Percentiles rank a stretch among this genome's conserved stretches.
phyloP scores from a whole-genome alignment of 1,140 invertebrate species.

The Lerema accius region DNA sequence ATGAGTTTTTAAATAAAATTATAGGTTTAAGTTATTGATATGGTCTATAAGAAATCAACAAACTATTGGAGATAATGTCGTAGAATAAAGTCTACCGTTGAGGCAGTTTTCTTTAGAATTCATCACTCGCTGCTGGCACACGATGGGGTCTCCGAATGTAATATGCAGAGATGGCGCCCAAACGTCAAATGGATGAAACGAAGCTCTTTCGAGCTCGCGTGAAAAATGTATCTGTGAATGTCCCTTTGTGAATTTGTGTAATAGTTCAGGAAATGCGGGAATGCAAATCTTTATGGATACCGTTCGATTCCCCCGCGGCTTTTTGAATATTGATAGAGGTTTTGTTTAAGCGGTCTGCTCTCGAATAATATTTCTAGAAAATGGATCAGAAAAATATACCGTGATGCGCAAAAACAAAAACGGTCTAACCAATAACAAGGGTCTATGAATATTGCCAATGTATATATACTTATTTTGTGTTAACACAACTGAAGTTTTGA shows the following conservation, averaged over 20 bases:
- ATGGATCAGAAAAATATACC: background rate
- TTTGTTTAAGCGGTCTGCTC: background rate
- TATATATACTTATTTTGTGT: too few species aligned
- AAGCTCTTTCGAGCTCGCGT: slow-evolving; percentile 24
- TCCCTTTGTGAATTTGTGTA: slow-evolving; percentile 31
- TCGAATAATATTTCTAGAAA: background rate
- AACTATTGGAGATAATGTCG: too few species aligned
- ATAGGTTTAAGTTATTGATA: too few species aligned
- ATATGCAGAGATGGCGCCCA: slow-evolving; percentile 28
- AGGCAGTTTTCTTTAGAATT: too few species aligned
- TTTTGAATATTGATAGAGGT: slow-evolving; percentile 2
- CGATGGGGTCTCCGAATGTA: background rate
- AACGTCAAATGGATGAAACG: slow-evolving; percentile 32
- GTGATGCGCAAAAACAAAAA: too few species aligned
- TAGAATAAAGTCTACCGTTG: too few species aligned
- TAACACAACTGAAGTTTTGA: too few species aligned
- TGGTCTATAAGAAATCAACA: too few species aligned
- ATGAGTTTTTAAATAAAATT: too few species aligned
- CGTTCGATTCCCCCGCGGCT: background rate
- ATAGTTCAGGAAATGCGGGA: slow-evolving; percentile 18
- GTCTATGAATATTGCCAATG: too few species aligned
- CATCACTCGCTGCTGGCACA: background rate
- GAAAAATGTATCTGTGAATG: slow-evolving; percentile 29
- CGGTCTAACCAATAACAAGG: too few species aligned
- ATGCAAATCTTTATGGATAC: slow-evolving; percentile 17